Evolutionary conservation across 1,140 invertebrate species (phyloP), one percentile per base, ranked within the genome.

Genomic region (Hestina assimilis): DNA sequence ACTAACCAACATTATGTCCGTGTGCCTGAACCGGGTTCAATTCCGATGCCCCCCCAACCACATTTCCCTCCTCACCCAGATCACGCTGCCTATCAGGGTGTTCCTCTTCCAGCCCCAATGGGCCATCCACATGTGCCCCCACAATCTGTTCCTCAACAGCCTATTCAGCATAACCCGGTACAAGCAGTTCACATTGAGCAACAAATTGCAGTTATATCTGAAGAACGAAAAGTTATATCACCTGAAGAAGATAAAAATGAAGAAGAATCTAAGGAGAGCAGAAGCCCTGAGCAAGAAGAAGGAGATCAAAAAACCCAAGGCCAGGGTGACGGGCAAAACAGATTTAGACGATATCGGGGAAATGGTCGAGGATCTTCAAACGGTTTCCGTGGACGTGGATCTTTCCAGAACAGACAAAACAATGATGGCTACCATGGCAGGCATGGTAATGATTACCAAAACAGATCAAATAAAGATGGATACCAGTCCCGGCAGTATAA

Each of bases 1-100:
- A 95, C 94, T 20, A 95, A 95, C 84, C 94, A 95, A 67, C 93
- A 92, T 55, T 95, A 92, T 64, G 87, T 90, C 20, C 74, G 72
- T 2, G 72, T 76, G 4, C 74, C 80, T 1, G 81, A 87, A 14
- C 64, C 73, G 14, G 78, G 74, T 0, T 61, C 73, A 0, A 70
- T 88, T 24, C 75, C 79, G 0, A 58, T 85, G 63, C 79, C 80
- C 6, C 77, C 74, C 1, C 83, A 82, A 33, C 80, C 83, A 12
- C 84, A 87, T 54, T 87, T 82, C 60, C 63, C 75, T 9, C 70
- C 85, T n/a, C 83, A 78, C 19, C 75, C 75, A 2, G 74, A 79
- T 33, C 77, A 77, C 31, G 62, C 68, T 5, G 73, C 57, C 1
- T 78, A 66, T 46, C 57, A 67, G 4, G 61, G 43, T 7, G 62